Percentiles rank a stretch among this genome's conserved stretches.
Conservation (phyloP, 2,888 invertebrate species). For the Biston stratarius region DNA sequence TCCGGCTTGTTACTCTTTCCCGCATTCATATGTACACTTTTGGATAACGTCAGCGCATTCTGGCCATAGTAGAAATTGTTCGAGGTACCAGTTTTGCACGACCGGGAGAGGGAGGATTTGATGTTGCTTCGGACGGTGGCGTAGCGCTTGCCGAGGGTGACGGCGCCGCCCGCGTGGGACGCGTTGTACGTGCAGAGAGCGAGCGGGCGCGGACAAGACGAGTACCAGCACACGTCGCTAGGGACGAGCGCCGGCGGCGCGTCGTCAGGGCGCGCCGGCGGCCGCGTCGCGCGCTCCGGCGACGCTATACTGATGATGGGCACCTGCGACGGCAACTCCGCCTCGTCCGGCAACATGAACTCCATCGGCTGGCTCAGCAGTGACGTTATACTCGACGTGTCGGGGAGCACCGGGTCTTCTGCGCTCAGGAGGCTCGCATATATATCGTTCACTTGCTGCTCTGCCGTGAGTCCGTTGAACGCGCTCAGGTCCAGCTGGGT, state of each 20-base stretch:
- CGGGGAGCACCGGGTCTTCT: slow-evolving; percentile 72
- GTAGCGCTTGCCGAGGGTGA: slow-evolving; percentile 82
- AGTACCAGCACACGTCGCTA: slow-evolving; percentile 80
- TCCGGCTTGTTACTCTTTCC: slow-evolving; percentile 79
- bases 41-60: slow-evolving; percentile 71
- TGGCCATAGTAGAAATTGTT: slow-evolving; percentile 74
- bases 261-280: slow-evolving; percentile 51
- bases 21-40: slow-evolving; percentile 78
- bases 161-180: slow-evolving; percentile 85
- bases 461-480: slow-evolving; percentile 72
- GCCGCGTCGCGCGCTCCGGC: slow-evolving; percentile 50
- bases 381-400: slow-evolving; percentile 71
- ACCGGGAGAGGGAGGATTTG: slow-evolving; percentile 77
- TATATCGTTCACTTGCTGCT: slow-evolving; percentile 77
- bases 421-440: slow-evolving; percentile 73
- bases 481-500: slow-evolving; percentile 69
- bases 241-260: slow-evolving; percentile 61
- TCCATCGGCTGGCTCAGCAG: slow-evolving; percentile 70
- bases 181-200: slow-evolving; percentile 86
- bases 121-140: slow-evolving; percentile 82
- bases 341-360: slow-evolving; percentile 64
- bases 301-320: slow-evolving; percentile 49
- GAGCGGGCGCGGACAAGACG: slow-evolving; percentile 87
- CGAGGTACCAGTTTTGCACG: slow-evolving; percentile 67
- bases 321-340: slow-evolving; percentile 56